Conservation (phyloP, 2,888 invertebrate species). For the Lutraria lutraria region DNA sequence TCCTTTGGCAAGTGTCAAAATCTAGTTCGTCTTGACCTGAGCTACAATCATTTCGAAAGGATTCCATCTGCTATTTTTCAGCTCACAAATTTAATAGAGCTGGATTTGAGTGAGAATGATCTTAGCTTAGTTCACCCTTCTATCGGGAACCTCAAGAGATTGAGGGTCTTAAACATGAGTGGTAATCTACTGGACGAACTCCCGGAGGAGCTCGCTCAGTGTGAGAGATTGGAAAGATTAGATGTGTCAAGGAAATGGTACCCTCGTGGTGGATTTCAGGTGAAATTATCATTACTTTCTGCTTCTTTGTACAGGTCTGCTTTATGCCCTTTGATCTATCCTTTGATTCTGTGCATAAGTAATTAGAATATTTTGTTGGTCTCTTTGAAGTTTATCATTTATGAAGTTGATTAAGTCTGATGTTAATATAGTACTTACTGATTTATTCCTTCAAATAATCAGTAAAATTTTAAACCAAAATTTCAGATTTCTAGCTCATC, state of each 20-base stretch:
- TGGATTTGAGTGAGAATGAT: constrained; percentile 81
- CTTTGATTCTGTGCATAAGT: too few species aligned
- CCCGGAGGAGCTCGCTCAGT: constrained; percentile 76
- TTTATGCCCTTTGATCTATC: too few species aligned
- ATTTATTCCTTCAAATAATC: too few species aligned
- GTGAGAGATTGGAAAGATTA: constrained; percentile 77
- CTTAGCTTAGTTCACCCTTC: constrained; percentile 71
- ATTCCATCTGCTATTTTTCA: constrained; percentile 78
- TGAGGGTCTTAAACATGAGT: constrained; percentile 76
- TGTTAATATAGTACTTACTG: too few species aligned
- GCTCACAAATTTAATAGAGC: constrained; percentile 72
- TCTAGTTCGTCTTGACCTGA: constrained; percentile 76
- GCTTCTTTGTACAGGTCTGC: too few species aligned
- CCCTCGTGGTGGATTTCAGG: constrained; percentile 76
- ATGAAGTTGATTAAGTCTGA: too few species aligned
- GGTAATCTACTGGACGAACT: constrained; percentile 78
- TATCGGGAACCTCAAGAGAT: constrained; percentile 76
- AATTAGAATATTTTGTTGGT: too few species aligned
- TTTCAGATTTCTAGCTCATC: too few species aligned
- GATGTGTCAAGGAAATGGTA: constrained; percentile 83
- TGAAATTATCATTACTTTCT: background rate
- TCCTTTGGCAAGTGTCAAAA: constrained; percentile 78
- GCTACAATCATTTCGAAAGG: constrained; percentile 79
- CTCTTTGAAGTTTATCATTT: too few species aligned
- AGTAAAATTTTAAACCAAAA: too few species aligned